These are phyloP conservation scores for Chloropsis hardwickii DNA, from an alignment of 2,113 vertebrate genomes.

Conservation along the genomic window DNA sequence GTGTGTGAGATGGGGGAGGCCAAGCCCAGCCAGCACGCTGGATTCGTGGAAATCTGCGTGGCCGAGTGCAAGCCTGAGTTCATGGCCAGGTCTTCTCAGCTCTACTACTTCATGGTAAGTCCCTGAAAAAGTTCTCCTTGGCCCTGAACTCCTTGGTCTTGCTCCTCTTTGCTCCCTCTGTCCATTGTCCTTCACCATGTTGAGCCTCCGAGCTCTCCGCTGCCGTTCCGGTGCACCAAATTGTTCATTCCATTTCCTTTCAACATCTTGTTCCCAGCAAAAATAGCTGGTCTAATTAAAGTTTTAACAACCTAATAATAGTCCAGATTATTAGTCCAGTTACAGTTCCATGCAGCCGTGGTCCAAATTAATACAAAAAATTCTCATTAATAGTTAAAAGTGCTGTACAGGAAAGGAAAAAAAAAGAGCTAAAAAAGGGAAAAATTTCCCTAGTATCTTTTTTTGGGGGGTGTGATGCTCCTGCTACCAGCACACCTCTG, in stretches of 20 bases:
- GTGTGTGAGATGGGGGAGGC: constrained; percentile 98
- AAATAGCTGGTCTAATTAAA: constrained; percentile 53
- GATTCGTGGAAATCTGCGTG: constrained; percentile 93
- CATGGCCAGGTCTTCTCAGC: constrained; percentile 90
- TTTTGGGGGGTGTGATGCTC: rapidly evolving
- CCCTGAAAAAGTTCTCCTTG: neutral
- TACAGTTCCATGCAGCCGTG: neutral
- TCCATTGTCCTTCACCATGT: neutral
- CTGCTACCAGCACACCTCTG: neutral
- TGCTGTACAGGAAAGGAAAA: neutral
- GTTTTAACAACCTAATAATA: constrained; percentile 59
- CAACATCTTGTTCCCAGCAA: neutral
- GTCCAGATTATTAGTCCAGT: constrained; percentile 19
- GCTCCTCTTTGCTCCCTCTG: neutral
- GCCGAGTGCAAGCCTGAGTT: constrained; percentile 88
- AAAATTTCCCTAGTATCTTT: neutral
- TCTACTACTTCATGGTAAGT: constrained; percentile 98
- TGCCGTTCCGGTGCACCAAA: neutral
- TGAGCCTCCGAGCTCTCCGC: neutral
- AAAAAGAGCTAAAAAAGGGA: neutral
- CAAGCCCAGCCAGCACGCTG: constrained; percentile 89
- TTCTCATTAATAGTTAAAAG: constrained; percentile 54
- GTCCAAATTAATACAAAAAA: constrained; percentile 40
- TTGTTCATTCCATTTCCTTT: neutral
- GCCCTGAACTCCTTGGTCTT: neutral